These are phyloP conservation scores for Falco concolor DNA, from an alignment of 2,797 vertebrate species.

Conservation along the genomic window DNA sequence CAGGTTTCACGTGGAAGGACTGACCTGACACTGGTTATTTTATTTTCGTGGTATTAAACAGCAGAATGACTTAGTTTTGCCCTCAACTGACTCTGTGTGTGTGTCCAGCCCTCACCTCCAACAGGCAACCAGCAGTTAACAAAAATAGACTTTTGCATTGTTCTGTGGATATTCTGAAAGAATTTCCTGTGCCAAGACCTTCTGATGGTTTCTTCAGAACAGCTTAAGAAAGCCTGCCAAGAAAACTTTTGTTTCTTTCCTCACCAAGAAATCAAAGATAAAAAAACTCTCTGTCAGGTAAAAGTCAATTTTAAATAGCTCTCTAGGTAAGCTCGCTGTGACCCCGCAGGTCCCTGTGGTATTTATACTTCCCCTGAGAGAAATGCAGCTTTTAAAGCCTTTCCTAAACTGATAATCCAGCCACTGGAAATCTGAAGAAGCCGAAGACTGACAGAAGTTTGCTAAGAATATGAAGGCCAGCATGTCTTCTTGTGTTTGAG, in stretches of 20 bases:
- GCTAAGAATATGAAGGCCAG: not conserved
- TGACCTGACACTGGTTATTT: not conserved
- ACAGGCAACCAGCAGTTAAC: constrained; percentile 1
- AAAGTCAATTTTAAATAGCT: not conserved
- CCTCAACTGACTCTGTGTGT: not conserved
- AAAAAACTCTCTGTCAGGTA: not conserved
- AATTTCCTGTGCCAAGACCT: constrained; percentile 51
- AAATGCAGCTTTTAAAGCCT: not conserved
- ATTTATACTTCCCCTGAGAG: not conserved
- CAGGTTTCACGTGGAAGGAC: not conserved
- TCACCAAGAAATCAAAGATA: not conserved
- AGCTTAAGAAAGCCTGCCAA: not conserved
- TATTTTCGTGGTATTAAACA: not conserved
- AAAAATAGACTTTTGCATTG: constrained; percentile 52
- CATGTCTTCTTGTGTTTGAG: not conserved
- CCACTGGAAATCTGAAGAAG: not conserved
- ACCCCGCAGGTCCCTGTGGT: not conserved
- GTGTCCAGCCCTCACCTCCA: not conserved
- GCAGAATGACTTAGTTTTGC: not conserved
- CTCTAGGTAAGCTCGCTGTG: not conserved
- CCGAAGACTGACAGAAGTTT: not conserved
- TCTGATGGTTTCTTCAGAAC: constrained; percentile 9
- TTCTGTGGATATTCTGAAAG: constrained; percentile 32
- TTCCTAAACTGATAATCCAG: not conserved
- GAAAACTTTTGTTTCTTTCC: constrained; percentile 6